Percentiles rank a stretch among this genome's conserved stretches.
These are phyloP conservation scores for Acrobasis suavella DNA, from an alignment of 2,888 invertebrate species.

Conservation along the genomic window DNA sequence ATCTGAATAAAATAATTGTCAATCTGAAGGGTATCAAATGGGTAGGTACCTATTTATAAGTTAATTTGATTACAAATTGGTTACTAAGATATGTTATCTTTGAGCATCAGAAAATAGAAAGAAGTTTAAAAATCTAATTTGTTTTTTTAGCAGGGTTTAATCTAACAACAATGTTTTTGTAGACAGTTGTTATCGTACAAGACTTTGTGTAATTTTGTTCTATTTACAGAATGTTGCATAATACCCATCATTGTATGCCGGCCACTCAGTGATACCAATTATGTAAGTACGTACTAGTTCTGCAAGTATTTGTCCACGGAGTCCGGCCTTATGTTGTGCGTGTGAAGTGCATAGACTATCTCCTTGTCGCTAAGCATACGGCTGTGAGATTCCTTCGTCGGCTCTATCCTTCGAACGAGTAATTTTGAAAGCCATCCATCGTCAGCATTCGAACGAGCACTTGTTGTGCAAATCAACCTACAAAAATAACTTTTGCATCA, in stretches of 20 bases:
- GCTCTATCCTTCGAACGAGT: conserved; percentile 94
- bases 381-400: conserved; percentile 97
- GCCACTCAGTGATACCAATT: conserved; percentile 39
- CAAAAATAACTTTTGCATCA: conserved; percentile 50
- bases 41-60: no score
- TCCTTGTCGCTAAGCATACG: conserved; percentile 98
- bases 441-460: conserved; percentile 63
- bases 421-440: conserved; percentile 96
- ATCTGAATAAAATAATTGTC: no score
- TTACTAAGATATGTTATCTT: no score
- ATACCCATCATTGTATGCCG: conserved; percentile 43
- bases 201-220: conserved; percentile 39
- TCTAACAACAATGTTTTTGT: conserved; percentile 41
- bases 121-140: conserved; percentile 27
- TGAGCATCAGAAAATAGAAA: no score
- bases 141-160: conserved; percentile 42
- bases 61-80: no score
- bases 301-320: conserved; percentile 92
- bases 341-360: conserved; percentile 96
- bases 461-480: conserved; percentile 70
- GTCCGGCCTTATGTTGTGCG: conserved; percentile 96
- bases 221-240: conserved; percentile 75
- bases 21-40: no score
- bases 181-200: conserved; percentile 38
- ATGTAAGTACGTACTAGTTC: conserved; percentile 90